Percentiles rank a stretch among this genome's conserved stretches.
These are phyloP conservation scores for Mohoua ochrocephala DNA, from an alignment of 2,113 vertebrate genomes.

Conservation along the genomic window DNA sequence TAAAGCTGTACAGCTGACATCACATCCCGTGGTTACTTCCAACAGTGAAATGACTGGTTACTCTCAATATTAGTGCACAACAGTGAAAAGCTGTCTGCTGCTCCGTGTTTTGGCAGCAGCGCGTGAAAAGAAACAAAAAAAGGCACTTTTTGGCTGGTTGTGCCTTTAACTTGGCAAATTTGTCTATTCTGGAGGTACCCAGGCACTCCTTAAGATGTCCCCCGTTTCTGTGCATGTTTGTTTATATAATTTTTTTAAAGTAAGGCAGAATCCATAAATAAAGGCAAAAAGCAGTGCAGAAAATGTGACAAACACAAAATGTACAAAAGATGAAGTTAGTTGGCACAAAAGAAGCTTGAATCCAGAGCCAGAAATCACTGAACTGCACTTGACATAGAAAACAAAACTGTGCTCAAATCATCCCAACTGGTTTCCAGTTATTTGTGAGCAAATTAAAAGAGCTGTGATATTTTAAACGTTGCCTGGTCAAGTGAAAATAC, in stretches of 20 bases:
- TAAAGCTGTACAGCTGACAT: background rate
- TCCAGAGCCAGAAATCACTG: slow-evolving; percentile 45
- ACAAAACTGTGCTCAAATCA: background rate
- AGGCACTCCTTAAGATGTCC: slow-evolving; percentile 57
- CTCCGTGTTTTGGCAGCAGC: slow-evolving; percentile 11
- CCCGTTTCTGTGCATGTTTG: slow-evolving; percentile 29
- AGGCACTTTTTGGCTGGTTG: slow-evolving; percentile 86
- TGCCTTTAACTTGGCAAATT: slow-evolving; percentile 62
- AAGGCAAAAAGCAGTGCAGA: slow-evolving; percentile 61
- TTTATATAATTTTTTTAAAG: slow-evolving; percentile 23
- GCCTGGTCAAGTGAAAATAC: slow-evolving; percentile 35
- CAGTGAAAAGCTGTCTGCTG: slow-evolving; percentile 26
- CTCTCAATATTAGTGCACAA: slow-evolving; percentile 37
- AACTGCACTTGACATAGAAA: slow-evolving; percentile 42
- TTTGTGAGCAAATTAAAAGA: slow-evolving; percentile 28
- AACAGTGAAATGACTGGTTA: slow-evolving; percentile 25
- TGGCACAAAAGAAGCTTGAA: slow-evolving; percentile 51
- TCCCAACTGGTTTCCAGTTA: slow-evolving; percentile 39
- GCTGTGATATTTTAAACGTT: slow-evolving; percentile 16
- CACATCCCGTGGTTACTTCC: background rate
- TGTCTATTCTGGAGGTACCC: slow-evolving; percentile 32
- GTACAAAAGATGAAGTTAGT: slow-evolving; percentile 41
- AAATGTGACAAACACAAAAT: slow-evolving; percentile 39
- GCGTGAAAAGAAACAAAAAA: slow-evolving; percentile 61
- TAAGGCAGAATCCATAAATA: slow-evolving; percentile 67